phyloP scores from a whole-genome alignment of 2,113 vertebrate species.

The Gasterosteus nipponicus region DNA sequence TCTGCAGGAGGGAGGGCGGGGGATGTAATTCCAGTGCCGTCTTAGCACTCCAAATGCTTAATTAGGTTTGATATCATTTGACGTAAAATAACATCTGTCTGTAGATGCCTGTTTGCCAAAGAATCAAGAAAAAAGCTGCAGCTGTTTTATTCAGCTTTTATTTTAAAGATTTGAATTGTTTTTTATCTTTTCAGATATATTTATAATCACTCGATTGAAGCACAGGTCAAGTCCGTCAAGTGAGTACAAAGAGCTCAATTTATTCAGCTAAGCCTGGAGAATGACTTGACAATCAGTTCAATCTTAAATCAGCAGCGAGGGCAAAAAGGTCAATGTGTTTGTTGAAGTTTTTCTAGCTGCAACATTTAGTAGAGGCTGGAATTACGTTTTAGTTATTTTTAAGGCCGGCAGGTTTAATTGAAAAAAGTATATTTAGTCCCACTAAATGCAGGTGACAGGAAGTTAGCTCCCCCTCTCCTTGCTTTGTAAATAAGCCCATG shows the following conservation, averaged over 20 bases:
- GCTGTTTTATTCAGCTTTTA: slow-evolving; percentile 41
- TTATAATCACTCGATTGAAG: too few relatives aligned
- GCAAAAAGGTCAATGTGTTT: neutral
- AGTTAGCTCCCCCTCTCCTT: neutral
- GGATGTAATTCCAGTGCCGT: slow-evolving; percentile 18
- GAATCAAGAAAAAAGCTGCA: slow-evolving; percentile 33
- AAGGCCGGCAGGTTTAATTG: slow-evolving; percentile 4
- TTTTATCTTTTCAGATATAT: neutral
- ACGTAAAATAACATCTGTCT: slow-evolving; percentile 46
- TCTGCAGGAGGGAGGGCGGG: slow-evolving; percentile 4
- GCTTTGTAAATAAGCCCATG: neutral
- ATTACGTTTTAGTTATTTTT: slow-evolving; percentile 3
- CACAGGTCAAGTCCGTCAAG: neutral
- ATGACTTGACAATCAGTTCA: neutral
- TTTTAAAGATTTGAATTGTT: neutral
- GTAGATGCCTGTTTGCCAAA: slow-evolving; percentile 20
- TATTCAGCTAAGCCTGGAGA: neutral
- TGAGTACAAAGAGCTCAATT: neutral
- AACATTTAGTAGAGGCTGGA: neutral
- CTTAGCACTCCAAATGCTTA: slow-evolving; percentile 33
- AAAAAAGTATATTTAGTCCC: slow-evolving; percentile 8
- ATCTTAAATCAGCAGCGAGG: neutral
- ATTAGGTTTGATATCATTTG: slow-evolving; percentile 49
- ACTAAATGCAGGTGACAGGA: neutral
- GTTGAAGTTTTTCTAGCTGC: neutral